Evolutionary conservation across 2,113 vertebrate genomes (phyloP), one percentile per base, ranked within the genome.

Genomic region (Gnathonemus echidnorhynchus): DNA sequence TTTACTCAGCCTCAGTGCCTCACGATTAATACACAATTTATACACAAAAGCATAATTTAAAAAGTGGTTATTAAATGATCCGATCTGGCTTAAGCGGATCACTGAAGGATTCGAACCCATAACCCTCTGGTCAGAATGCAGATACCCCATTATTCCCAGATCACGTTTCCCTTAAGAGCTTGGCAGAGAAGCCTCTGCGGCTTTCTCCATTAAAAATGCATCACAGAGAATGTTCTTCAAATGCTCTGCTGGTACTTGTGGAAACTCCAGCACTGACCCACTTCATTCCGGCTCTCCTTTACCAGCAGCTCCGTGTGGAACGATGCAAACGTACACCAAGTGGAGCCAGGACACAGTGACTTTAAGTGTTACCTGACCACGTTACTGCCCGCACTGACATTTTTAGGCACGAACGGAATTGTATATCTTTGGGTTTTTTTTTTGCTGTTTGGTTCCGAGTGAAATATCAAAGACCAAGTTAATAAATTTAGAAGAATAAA

Each of bases 201-300:
- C 74, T 80, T 80, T 6, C 74, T 80, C 31, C 74, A 80, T 80
- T 80, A 80, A 80, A 80, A 80, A 80, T 80, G 35, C 74, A 80
- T 80, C 74, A 80, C 74, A 80, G 74, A 19, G 74, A 80, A 80
- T 80, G 74, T 80, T 80, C 74, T 80, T 80, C 74, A 80, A 42
- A 80, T 39, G 62, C 62, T 70, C 62, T 70, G 62, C 62, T 70
- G 70, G 70, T 77, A 39, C 70, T 31, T 77, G 31, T 77, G 74
- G 17, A 80, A 80, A 80, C 35, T 80, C 74, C 31, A 19, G 74
- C 74, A 7, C 35, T 80, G 74, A 80, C 74, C 74, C 74, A 8
- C 39, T 80, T 80, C 74, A 80, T 80, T 80, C 74, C 5, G 15
- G n/a, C 35, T 80, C 35, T 39, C 74, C 35, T 80, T 80, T 7